Conservation (phyloP, 1,140 invertebrate species). For the Bradysia coprophila region DNA sequence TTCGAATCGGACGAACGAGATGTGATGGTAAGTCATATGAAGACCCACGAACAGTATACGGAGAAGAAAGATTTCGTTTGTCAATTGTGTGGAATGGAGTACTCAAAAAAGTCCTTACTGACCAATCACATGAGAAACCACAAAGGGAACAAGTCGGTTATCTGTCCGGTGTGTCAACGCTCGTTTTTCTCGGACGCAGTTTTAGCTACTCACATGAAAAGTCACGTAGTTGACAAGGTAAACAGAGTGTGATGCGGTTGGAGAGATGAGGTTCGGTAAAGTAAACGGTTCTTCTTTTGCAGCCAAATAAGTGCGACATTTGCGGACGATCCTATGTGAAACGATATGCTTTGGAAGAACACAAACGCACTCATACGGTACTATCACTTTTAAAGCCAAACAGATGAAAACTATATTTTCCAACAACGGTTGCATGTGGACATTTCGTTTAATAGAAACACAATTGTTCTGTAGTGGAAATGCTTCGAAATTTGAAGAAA, state of each 20-base stretch:
- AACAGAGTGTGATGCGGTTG: too few relatives aligned
- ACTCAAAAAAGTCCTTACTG: neutral
- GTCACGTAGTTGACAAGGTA: neutral
- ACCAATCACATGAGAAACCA: neutral
- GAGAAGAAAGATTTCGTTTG: neutral
- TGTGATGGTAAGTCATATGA: too few relatives aligned
- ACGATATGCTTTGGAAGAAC: neutral
- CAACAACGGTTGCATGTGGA: too few relatives aligned
- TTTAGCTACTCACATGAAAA: neutral
- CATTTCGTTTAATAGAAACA: too few relatives aligned
- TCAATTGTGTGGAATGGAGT: neutral
- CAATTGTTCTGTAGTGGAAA: too few relatives aligned
- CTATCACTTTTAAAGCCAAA: too few relatives aligned
- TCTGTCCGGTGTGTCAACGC: neutral
- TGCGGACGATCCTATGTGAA: neutral
- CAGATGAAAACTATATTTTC: too few relatives aligned
- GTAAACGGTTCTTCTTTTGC: too few relatives aligned
- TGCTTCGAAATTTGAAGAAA: too few relatives aligned
- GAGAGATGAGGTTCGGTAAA: too few relatives aligned
- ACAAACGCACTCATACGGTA: neutral
- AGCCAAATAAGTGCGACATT: neutral
- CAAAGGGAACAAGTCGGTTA: neutral
- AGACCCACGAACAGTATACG: neutral
- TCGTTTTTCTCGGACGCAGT: neutral
- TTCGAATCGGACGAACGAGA: too few relatives aligned